Conservation (phyloP, 2,888 invertebrate genomes). For the Troides aeacus region DNA sequence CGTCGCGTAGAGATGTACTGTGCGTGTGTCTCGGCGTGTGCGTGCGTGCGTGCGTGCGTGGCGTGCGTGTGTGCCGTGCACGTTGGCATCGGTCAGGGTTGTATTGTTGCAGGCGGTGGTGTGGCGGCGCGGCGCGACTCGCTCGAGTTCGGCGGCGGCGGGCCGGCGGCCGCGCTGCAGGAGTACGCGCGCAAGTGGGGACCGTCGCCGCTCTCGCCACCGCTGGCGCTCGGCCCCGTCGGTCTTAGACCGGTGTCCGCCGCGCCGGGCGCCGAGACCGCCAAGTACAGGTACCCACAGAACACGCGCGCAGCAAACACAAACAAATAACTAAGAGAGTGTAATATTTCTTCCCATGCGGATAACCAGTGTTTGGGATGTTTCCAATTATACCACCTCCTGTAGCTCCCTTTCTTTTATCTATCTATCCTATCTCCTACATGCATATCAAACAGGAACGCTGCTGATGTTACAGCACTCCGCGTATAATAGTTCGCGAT, state of each 20-base stretch:
- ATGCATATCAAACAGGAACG: no score
- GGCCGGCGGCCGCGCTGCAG: conserved; percentile 66
- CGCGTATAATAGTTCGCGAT: no score
- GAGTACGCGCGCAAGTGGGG: conserved; percentile 81
- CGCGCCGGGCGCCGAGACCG: conserved; percentile 95
- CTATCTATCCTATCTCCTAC: no score
- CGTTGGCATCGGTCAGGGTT: conserved; percentile 16
- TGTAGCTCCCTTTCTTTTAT: no score
- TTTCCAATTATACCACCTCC: neutral
- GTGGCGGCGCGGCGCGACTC: conserved; percentile 73
- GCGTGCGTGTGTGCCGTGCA: conserved; percentile 21
- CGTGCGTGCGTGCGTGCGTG: conserved; percentile 34
- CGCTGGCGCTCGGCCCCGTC: conserved; percentile 84
- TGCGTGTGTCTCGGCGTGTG: conserved; percentile 13
- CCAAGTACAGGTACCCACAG: conserved; percentile 81
- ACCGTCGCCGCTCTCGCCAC: conserved; percentile 84
- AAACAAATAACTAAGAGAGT: neutral
- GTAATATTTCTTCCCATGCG: neutral
- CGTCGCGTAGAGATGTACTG: conserved; percentile 17
- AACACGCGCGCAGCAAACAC: neutral
- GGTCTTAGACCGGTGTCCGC: conserved; percentile 81
- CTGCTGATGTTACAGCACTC: no score
- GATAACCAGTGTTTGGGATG: neutral
- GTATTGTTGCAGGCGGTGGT: conserved; percentile 57
- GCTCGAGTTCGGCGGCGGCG: conserved; percentile 78